These are phyloP conservation scores for Aplidium turbinatum DNA, from an alignment of 23 tunicate species.

Conservation along the genomic window DNA sequence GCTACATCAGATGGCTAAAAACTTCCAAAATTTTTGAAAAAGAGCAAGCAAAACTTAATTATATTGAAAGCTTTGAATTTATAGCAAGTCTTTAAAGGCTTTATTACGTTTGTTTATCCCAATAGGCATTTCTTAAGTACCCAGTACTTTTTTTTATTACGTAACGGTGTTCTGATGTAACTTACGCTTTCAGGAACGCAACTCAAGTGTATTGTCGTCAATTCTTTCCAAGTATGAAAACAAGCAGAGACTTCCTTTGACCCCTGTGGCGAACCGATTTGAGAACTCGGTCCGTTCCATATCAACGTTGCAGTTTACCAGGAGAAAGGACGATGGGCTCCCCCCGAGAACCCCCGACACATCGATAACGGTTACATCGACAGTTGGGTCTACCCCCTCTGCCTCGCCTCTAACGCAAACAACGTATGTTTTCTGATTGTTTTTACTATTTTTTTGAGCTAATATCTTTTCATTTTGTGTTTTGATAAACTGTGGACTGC, in stretches of 20 bases:
- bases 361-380: background rate
- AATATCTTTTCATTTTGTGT: too few relatives aligned
- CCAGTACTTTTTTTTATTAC: background rate
- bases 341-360: background rate
- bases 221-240: slow-evolving; percentile 47
- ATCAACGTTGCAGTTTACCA: slow-evolving; percentile 67
- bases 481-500: too few relatives aligned
- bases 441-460: too few relatives aligned
- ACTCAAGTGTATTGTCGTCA: slow-evolving; percentile 32
- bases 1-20: too few relatives aligned
- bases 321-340: slow-evolving; percentile 65
- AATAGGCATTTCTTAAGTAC: too few relatives aligned
- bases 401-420: slow-evolving; percentile 23
- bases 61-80: too few relatives aligned
- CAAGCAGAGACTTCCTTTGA: background rate
- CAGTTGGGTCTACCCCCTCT: slow-evolving; percentile 8
- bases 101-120: too few relatives aligned
- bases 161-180: background rate
- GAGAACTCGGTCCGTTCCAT: slow-evolving; percentile 73
- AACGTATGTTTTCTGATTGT: slow-evolving; percentile 17
- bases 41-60: too few relatives aligned
- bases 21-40: too few relatives aligned
- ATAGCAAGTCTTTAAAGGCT: too few relatives aligned
- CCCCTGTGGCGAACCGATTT: slow-evolving; percentile 21
- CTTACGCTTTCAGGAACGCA: slow-evolving; percentile 11